Base-by-base conservation (phyloP, 2,113 vertebrate species). In the Willisornis vidua region DNA sequence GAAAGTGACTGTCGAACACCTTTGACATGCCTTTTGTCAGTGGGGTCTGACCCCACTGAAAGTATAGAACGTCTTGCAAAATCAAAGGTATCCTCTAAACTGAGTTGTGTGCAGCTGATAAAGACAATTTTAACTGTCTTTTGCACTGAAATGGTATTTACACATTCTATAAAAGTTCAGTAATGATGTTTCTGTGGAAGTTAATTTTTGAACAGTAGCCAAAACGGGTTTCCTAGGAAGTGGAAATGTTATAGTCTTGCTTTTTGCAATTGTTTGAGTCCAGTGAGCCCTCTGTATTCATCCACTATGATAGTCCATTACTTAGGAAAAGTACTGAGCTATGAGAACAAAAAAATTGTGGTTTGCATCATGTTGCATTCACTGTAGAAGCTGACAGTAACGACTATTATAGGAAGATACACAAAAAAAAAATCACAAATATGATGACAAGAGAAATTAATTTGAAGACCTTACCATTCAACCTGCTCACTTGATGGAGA, bases 41-140 rank as follows among this genome's bases (percentile, higher is more conserved):
- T 98, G 98, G 98, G 98, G 3, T 98, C 98, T 8, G 98, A 99
- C 88, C 98, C 98, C 25, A 98, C 98, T 3, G 98, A 99, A 95
- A 98, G 98, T 89, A 98, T 98, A 57, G 98, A 98, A 96, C 94
- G 95, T 43, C 97, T 99, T 37, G 98, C 98, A 91, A 98, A 98
- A 95, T 97, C 86, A 63, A 98, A 98, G 98, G 98, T 98, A 97
- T 33, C 7, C 11, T 78, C 35, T 54, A 65, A 73, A 43, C 15
- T 62, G 33, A 63, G 8, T 49, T 83, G 80, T 4, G 55, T 90
- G 63, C 22, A 90, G 33, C 22, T 63, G 14, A 43, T 87, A 58
- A 86, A 89, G 46, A 55, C 1, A 45, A 51, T 61, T 89, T 45
- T 41, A 79, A 52, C 52, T 72, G 26, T 54, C 19, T 19, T 66